phyloP scores from a whole-genome alignment of 2,113 vertebrate genomes.

The Tetrax tetrax region DNA sequence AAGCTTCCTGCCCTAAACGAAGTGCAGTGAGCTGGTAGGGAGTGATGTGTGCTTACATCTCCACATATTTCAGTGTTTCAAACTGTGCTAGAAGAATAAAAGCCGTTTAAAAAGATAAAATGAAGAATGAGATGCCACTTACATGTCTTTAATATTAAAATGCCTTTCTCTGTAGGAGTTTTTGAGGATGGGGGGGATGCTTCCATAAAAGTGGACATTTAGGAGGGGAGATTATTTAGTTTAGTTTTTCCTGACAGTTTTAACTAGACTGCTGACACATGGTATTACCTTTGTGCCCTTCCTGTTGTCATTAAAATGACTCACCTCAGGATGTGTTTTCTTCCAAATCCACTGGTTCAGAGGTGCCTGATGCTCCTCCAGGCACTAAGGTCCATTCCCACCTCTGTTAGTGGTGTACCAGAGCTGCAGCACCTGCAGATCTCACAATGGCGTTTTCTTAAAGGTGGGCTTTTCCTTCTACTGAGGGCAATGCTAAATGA shows the following conservation, averaged over 20 bases:
- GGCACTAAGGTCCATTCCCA: rapidly evolving
- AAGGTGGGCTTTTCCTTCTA: neutral
- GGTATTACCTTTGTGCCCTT: neutral
- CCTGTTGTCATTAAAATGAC: neutral
- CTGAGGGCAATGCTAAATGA: neutral
- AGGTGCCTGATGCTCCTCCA: neutral
- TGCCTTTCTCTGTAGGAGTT: neutral
- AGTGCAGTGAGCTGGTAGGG: neutral
- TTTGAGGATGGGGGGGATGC: neutral
- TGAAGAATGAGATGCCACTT: neutral
- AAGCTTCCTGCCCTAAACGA: neutral
- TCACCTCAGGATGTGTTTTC: neutral
- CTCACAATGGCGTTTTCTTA: neutral
- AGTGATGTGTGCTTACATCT: neutral
- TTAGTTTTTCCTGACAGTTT: neutral
- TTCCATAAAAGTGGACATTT: neutral
- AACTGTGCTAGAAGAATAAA: neutral
- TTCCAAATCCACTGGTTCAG: neutral
- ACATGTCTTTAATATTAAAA: neutral
- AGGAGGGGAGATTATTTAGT: neutral
- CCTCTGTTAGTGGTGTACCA: neutral
- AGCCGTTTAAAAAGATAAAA: neutral
- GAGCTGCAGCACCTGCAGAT: neutral
- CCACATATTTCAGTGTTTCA: neutral
- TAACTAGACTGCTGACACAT: neutral